Percentiles rank a stretch among this genome's conserved stretches.
Evolutionary conservation across 2,113 vertebrate species (phyloP).

Genomic region (Hippoglossus stenolepis): DNA sequence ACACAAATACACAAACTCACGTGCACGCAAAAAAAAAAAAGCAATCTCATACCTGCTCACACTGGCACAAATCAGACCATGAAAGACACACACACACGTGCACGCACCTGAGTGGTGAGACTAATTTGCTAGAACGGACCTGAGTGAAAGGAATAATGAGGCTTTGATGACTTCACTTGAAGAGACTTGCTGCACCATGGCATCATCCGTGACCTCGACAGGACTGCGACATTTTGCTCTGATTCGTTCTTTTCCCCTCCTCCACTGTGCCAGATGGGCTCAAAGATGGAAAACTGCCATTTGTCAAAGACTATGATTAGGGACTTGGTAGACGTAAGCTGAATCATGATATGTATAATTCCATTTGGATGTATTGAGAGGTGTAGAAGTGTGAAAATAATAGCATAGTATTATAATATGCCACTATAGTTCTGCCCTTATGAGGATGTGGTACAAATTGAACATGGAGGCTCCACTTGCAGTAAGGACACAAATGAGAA

Average conservation of each 20-base stretch:
- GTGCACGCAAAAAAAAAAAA: constrained; percentile 29
- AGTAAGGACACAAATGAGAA: too few relatives aligned
- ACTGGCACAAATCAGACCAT: constrained; percentile 33
- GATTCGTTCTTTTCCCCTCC: constrained; percentile 13
- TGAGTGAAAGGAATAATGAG: constrained; percentile 72
- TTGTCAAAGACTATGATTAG: constrained; percentile 3
- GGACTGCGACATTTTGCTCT: constrained; percentile 45
- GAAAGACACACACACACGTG: constrained; percentile 11
- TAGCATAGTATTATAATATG: too few relatives aligned
- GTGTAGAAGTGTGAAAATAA: not conserved
- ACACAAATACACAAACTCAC: not conserved
- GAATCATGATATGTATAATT: not conserved
- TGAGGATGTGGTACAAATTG: too few relatives aligned
- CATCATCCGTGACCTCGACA: constrained; percentile 56
- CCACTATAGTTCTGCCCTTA: too few relatives aligned
- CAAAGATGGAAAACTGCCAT: constrained; percentile 19
- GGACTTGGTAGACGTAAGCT: not conserved
- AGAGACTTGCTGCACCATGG: constrained; percentile 40
- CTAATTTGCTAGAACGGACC: constrained; percentile 55
- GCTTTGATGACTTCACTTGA: constrained; percentile 71
- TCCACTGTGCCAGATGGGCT: constrained; percentile 6
- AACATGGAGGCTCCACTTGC: too few relatives aligned
- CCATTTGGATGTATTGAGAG: constrained; percentile 10
- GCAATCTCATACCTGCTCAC: constrained; percentile 1
- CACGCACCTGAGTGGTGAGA: constrained; percentile 46